Percentiles rank a stretch among this genome's conserved stretches.
Conservation (phyloP, 2,113 vertebrate genomes). For the Cettia cetti region DNA sequence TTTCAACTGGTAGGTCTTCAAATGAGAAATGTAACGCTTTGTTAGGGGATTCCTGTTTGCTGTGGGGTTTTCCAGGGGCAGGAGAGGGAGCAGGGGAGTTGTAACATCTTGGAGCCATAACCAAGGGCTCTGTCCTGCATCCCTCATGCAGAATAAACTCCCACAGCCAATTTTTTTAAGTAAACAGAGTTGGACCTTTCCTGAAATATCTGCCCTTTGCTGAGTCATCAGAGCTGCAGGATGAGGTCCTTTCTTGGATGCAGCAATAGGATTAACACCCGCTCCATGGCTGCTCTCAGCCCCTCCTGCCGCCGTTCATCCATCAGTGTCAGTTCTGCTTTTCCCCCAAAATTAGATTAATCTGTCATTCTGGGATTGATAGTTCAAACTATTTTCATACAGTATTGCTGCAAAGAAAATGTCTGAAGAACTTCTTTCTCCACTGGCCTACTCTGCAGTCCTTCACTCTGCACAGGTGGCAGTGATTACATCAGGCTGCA, state of each 20-base stretch:
- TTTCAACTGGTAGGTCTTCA: not conserved
- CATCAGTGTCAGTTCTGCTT: slow-evolving; percentile 32
- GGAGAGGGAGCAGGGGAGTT: not conserved
- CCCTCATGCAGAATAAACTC: not conserved
- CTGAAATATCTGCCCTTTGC: slow-evolving; percentile 2
- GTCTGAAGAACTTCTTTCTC: not conserved
- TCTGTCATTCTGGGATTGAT: slow-evolving; percentile 46
- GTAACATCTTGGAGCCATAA: not conserved
- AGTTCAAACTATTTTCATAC: slow-evolving; percentile 42
- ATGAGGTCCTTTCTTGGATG: not conserved
- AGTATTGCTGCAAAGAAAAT: slow-evolving; percentile 25
- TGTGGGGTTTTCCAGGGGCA: not conserved
- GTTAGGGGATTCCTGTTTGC: not conserved
- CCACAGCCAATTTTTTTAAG: not conserved
- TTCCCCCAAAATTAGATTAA: slow-evolving; percentile 23
- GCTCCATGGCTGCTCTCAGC: not conserved
- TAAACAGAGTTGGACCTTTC: not conserved
- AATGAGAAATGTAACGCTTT: not conserved
- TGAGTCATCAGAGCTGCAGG: slow-evolving; percentile 13
- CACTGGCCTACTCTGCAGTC: not conserved
- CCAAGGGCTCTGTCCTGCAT: not conserved
- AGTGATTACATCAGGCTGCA: not conserved
- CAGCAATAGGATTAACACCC: not conserved
- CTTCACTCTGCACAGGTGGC: not conserved
- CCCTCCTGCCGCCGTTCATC: not conserved